Conservation (phyloP, 2,113 vertebrate species). For the Oryzias woworae region DNA sequence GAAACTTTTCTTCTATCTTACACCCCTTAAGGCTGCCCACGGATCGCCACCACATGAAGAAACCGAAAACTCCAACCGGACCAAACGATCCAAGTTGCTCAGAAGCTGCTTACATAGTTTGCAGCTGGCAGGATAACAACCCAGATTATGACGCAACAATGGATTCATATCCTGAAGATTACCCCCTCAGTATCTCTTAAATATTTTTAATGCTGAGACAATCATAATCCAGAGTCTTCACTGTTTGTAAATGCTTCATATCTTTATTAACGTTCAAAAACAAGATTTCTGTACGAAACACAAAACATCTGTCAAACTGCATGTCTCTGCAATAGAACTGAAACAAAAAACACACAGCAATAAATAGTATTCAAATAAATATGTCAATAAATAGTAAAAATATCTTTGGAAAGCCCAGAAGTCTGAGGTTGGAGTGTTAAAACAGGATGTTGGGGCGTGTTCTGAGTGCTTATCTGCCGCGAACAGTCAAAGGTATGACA, state of each 20-base stretch:
- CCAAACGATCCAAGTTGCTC: slow-evolving; percentile 6
- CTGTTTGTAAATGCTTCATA: slow-evolving; percentile 47
- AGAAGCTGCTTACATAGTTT: slow-evolving; percentile 19
- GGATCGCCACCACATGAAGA: slow-evolving; percentile 78
- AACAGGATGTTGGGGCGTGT: slow-evolving; percentile 52
- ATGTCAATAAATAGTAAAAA: slow-evolving; percentile 68
- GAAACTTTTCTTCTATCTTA: slow-evolving; percentile 10
- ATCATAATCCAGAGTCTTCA: slow-evolving; percentile 41
- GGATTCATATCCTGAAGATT: too few relatives aligned
- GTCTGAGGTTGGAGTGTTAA: slow-evolving; percentile 17
- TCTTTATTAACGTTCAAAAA: slow-evolving; percentile 59
- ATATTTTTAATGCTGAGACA: neutral
- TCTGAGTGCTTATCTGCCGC: slow-evolving; percentile 22
- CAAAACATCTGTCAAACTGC: slow-evolving; percentile 50
- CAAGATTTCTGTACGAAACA: slow-evolving; percentile 43
- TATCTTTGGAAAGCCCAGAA: slow-evolving; percentile 67
- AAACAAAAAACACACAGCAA: slow-evolving; percentile 51
- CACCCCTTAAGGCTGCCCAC: slow-evolving; percentile 82
- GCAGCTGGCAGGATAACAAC: slow-evolving; percentile 12
- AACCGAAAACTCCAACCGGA: slow-evolving; percentile 22
- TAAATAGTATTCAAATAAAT: slow-evolving; percentile 73
- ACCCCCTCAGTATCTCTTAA: neutral
- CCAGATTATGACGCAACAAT: neutral
- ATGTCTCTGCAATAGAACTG: slow-evolving; percentile 46
- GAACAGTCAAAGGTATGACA: slow-evolving; percentile 44